Percentiles rank a stretch among this genome's conserved stretches.
Conservation (phyloP, 2,888 invertebrate species). For the Frankliniella fusca region DNA sequence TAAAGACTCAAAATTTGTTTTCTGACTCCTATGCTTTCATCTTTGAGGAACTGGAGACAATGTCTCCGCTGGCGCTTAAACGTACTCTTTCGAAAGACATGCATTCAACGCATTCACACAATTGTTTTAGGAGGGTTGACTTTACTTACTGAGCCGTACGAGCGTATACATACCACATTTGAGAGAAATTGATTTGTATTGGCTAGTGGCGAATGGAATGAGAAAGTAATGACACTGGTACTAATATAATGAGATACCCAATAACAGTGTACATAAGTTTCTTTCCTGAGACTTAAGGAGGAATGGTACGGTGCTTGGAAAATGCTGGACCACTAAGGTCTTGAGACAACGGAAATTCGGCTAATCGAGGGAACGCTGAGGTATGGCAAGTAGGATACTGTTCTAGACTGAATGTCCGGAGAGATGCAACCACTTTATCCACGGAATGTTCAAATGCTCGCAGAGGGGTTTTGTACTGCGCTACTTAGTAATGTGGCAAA, state of each 20-base stretch:
- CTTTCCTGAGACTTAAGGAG: background rate
- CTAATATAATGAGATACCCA: too few relatives aligned
- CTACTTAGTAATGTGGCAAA: conserved; percentile 27
- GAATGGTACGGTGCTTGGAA: background rate
- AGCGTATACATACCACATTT: conserved; percentile 9
- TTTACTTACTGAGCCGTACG: background rate
- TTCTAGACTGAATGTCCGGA: conserved; percentile 7
- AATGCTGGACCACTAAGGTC: too few relatives aligned
- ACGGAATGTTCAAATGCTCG: conserved; percentile 10
- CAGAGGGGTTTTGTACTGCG: conserved; percentile 16
- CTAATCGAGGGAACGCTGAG: conserved; percentile 17
- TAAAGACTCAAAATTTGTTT: too few relatives aligned
- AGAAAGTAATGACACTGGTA: background rate
- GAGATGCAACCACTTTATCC: conserved; percentile 4
- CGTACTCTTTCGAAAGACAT: background rate
- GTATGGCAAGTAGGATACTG: background rate
- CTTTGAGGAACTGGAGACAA: too few relatives aligned
- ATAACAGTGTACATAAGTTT: background rate
- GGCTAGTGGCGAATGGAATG: background rate
- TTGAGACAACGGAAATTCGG: background rate
- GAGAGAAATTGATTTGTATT: background rate
- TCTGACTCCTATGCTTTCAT: too few relatives aligned
- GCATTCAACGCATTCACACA: background rate
- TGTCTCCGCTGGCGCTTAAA: background rate
- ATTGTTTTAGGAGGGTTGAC: background rate